Conservation (phyloP, 2,797 vertebrate genomes). For the Erethizon dorsatum region DNA sequence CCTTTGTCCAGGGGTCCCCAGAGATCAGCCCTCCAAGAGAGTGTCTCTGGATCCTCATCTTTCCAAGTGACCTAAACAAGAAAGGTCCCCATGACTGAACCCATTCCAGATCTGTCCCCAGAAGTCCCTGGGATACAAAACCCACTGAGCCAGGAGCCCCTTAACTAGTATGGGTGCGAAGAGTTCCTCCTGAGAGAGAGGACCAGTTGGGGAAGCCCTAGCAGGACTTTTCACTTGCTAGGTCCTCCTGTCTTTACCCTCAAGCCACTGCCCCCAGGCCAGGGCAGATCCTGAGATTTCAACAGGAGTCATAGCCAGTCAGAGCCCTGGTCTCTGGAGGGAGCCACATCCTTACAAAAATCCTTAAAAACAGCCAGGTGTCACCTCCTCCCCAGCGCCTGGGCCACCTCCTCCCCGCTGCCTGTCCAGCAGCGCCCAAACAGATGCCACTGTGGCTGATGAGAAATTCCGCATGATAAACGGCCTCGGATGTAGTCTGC, state of each 20-base stretch:
- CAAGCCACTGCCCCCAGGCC: no score
- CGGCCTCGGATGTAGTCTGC: neutral
- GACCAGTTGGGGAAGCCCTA: neutral
- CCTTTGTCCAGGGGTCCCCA: no score
- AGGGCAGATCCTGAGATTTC: neutral
- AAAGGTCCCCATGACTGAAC: neutral
- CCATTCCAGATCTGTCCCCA: neutral
- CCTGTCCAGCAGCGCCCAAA: rapidly evolving
- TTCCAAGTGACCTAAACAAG: neutral
- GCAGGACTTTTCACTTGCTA: no score
- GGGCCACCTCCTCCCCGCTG: neutral
- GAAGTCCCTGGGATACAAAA: neutral
- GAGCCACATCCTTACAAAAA: neutral
- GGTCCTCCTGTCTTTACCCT: neutral
- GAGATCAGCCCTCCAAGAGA: neutral
- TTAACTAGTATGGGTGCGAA: rapidly evolving
- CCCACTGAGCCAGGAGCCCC: neutral
- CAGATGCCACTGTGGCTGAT: neutral
- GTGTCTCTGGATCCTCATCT: no score
- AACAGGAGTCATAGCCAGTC: neutral
- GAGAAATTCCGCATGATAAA: neutral
- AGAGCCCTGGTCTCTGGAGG: neutral
- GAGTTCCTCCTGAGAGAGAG: neutral
- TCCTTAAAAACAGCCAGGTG: neutral
- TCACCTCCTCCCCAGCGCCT: neutral